Evolutionary conservation across 2,888 invertebrate genomes (phyloP), one percentile per base, ranked within the genome.

Genomic region (Drosophila demipolita): DNA sequence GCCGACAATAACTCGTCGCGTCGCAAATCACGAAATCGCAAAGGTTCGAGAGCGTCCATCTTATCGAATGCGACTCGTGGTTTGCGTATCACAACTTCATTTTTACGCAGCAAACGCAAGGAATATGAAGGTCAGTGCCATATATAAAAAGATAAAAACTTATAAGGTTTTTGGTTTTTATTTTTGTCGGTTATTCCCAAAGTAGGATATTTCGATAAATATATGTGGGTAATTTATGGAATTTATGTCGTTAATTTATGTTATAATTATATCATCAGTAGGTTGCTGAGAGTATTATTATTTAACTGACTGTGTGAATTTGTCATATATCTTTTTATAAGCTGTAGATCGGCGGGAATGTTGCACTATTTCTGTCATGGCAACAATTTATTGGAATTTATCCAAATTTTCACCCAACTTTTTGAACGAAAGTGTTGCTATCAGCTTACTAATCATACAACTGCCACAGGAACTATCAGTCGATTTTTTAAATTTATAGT

Each of bases 61-160:
- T 49, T 92, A 42, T 92, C 92, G 6, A 91, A 84, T 52, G 90
- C 89, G 2, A 81, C 83, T 5, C 80, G 86, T 33, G 91, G 91
- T 3, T 64, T 92, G 8, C 91, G 87, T n/a, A 91, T 92, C 66
- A 92, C 93, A 26, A 87, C 92, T 53, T 93, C 92, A 4, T 92
- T 93, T 73, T 74, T 93, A 65, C 88, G 92, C 40, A 81, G 83
- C 36, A 93, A 93, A 73, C 90, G 92, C 35, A 87, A 76, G 52
- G 92, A 93, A 74, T 93, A 93, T 66, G 92, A 92, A 92, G 92
- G 92, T 93, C 83, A 90, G 92, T 82, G 45, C 8, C 12, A 36
- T 15, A 36, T 12, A 12, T 42, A 4, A n/a, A n/a, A n/a, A n/a
- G 4, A 12, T 20, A 15, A 20, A 3, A 29, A 12, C 6, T 32